A percentile compares a stretch with the other conserved stretches of the same genome.
Evolutionary conservation across 2,113 vertebrate species (phyloP).

Genomic region (Bettongia penicillata): DNA sequence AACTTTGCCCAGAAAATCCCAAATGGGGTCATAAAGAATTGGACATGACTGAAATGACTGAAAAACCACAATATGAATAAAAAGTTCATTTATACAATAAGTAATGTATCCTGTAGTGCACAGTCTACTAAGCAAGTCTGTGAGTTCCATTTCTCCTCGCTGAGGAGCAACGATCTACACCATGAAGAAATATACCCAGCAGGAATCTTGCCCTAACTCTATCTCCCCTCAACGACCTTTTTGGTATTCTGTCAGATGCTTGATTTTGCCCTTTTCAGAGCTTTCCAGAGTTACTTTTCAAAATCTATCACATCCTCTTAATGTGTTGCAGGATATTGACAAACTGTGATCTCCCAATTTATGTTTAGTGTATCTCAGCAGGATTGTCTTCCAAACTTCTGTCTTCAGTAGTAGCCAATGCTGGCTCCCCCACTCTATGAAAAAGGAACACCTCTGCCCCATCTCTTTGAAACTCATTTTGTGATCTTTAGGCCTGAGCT

Average conservation of each 20-base stretch:
- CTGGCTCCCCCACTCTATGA: neutral
- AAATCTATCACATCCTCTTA: conserved; percentile 16
- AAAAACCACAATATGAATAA: neutral
- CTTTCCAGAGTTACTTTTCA: neutral
- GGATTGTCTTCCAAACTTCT: conserved; percentile 48
- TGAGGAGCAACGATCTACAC: neutral
- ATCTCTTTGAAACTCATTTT: conserved; percentile 70
- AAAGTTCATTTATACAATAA: neutral
- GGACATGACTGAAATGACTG: neutral
- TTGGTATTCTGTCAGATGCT: neutral
- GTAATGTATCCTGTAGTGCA: neutral
- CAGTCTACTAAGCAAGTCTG: neutral
- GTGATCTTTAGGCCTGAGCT: conserved; percentile 61
- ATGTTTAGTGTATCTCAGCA: conserved; percentile 42
- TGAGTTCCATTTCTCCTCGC: neutral
- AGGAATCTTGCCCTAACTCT: neutral
- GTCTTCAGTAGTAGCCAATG: conserved; percentile 30
- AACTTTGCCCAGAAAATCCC: neutral
- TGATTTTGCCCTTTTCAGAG: neutral
- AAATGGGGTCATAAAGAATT: neutral
- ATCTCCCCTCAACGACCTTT: neutral
- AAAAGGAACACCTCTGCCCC: conserved; percentile 43
- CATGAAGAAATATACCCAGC: neutral
- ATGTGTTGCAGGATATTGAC: neutral
- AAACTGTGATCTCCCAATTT: conserved; percentile 45